Percentiles rank a stretch among this genome's conserved stretches.
Evolutionary conservation across 2,888 invertebrate species (phyloP).

Genomic region (Himalopsyche japonica): DNA sequence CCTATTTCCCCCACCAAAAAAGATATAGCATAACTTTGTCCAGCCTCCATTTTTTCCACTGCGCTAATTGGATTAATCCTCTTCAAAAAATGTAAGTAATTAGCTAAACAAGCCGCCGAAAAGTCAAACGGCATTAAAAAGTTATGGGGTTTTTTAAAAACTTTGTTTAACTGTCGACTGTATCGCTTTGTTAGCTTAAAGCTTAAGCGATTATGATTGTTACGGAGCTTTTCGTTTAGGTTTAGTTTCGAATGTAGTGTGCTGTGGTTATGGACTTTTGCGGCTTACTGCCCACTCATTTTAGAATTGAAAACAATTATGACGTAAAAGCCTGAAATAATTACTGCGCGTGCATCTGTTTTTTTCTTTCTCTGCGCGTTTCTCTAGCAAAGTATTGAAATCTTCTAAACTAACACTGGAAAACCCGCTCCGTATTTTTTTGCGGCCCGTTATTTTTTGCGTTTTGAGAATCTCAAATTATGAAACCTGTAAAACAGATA

Average conservation of each 20-base stretch:
- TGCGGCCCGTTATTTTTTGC: no score
- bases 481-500: no score
- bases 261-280: background rate
- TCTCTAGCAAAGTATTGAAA: no score
- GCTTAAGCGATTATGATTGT: conserved; percentile 31
- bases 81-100: conserved; percentile 27
- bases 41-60: background rate
- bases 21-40: background rate
- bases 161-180: conserved; percentile 9
- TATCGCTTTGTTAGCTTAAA: conserved; percentile 15
- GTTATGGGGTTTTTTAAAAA: conserved; percentile 16
- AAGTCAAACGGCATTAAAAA: conserved; percentile 15
- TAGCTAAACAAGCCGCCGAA: conserved; percentile 22
- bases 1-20: background rate
- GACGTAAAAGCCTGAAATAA: no score
- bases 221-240: background rate
- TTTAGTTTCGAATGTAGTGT: background rate
- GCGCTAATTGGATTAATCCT: conserved; percentile 30
- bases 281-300: background rate
- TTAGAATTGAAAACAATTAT: no score
- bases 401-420: no score
- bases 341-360: no score
- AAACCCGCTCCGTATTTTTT: no score
- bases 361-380: no score
- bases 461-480: no score